Conservation (phyloP, 1,140 invertebrate species). For the Temnothorax longispinosus region DNA sequence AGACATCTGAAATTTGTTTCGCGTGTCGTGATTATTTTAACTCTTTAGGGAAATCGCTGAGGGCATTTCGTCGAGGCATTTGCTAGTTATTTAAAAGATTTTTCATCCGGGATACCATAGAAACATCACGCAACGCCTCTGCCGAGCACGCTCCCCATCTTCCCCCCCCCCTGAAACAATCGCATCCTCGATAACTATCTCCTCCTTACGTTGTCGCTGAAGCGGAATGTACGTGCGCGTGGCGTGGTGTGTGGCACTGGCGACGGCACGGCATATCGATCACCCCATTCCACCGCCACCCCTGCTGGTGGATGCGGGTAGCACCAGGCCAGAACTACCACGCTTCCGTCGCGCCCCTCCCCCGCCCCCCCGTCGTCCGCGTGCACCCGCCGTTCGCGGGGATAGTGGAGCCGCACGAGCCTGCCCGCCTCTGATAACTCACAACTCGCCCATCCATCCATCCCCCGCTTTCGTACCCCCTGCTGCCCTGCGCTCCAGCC, state of each 20-base stretch:
- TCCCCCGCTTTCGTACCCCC: slow-evolving; percentile 19
- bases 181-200: slow-evolving; percentile 34
- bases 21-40: too few species aligned
- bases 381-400: background rate
- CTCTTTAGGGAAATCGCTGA: too few species aligned
- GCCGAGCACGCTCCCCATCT: background rate
- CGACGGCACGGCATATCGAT: slow-evolving; percentile 69
- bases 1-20: too few species aligned
- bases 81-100: background rate
- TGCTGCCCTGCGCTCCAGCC: background rate
- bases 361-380: background rate
- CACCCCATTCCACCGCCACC: slow-evolving; percentile 57
- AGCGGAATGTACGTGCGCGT: slow-evolving; percentile 32
- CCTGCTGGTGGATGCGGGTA: slow-evolving; percentile 38
- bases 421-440: slow-evolving; percentile 69
- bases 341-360: slow-evolving; percentile 15
- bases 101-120: background rate
- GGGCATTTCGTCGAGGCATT: too few species aligned
- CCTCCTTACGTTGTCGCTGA: slow-evolving; percentile 34
- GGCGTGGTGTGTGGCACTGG: slow-evolving; percentile 53
- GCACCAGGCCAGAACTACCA: slow-evolving; percentile 63
- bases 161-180: slow-evolving; percentile 12
- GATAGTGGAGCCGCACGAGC: slow-evolving; percentile 58
- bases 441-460: slow-evolving; percentile 63
- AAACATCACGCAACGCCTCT: background rate